These are phyloP conservation scores for Pocillopora verrucosa DNA, from an alignment of 64 coral and sea anemone species.

Conservation along the genomic window DNA sequence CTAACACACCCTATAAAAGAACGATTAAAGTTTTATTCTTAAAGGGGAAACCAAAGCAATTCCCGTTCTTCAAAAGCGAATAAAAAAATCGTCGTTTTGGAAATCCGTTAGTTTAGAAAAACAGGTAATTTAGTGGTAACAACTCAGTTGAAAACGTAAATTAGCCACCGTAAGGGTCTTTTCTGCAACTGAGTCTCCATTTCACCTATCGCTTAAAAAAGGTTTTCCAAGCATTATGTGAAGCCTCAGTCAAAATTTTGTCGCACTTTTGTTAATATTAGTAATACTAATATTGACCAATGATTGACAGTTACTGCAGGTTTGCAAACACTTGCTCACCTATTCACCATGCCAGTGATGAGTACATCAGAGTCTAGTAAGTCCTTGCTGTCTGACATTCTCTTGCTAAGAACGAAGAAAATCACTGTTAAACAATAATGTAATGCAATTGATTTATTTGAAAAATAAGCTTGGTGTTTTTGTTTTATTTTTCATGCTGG, in stretches of 20 bases:
- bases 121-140: conserved; percentile 57
- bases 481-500: background rate
- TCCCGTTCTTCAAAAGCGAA: too few species aligned
- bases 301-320: too few species aligned
- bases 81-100: too few species aligned
- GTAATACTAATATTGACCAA: too few species aligned
- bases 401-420: conserved; percentile 1
- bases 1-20: too few species aligned
- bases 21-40: too few species aligned
- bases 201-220: too few species aligned
- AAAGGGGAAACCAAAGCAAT: too few species aligned
- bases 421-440: background rate
- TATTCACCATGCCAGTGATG: conserved; percentile 70
- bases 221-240: too few species aligned
- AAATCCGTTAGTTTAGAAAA: background rate
- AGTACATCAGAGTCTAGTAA: conserved; percentile 65
- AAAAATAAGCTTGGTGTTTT: background rate
- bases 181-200: too few species aligned
- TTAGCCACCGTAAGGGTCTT: conserved; percentile 33
- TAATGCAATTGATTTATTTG: background rate
- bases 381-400: conserved; percentile 49
- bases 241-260: conserved; percentile 9
- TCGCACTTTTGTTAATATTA: conserved; percentile 58
- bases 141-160: too few species aligned
- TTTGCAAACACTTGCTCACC: too few species aligned